A percentile compares a stretch with the other conserved stretches of the same genome.
phyloP scores from a whole-genome alignment of 2,113 vertebrate genomes.

The Oenanthe oenanthe region DNA sequence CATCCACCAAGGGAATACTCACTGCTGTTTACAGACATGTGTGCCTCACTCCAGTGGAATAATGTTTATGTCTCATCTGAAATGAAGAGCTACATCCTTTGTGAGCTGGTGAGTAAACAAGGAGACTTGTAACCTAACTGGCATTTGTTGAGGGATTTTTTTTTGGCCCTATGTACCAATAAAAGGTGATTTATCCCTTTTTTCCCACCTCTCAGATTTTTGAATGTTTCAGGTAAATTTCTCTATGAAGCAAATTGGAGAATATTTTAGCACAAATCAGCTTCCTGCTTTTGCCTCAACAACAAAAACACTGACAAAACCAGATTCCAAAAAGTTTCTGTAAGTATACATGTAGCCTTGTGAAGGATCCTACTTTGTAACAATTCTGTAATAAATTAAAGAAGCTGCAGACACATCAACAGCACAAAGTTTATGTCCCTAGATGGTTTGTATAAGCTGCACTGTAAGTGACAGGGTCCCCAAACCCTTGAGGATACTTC shows the following conservation, averaged over 20 bases:
- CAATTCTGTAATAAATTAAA: background rate
- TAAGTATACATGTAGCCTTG: background rate
- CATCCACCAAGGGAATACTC: background rate
- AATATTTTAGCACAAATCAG: background rate
- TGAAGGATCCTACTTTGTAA: background rate
- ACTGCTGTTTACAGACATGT: background rate
- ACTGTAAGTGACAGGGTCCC: background rate
- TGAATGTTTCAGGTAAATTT: background rate
- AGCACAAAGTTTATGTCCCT: background rate
- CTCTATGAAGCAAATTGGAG: background rate
- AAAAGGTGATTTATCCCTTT: background rate
- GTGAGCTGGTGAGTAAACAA: background rate
- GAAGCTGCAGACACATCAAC: background rate
- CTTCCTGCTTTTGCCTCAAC: background rate
- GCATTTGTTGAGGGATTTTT: background rate
- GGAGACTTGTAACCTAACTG: background rate
- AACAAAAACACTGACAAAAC: background rate
- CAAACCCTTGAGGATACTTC: background rate
- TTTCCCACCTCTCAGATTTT: background rate
- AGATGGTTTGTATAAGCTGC: background rate
- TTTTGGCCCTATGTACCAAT: background rate
- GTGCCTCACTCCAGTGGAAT: background rate
- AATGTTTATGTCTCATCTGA: background rate
- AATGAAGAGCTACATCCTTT: background rate
- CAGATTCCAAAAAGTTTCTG: background rate